These are phyloP conservation scores for Nephotettix cincticeps DNA, from an alignment of 1,140 invertebrate genomes.

Conservation along the genomic window DNA sequence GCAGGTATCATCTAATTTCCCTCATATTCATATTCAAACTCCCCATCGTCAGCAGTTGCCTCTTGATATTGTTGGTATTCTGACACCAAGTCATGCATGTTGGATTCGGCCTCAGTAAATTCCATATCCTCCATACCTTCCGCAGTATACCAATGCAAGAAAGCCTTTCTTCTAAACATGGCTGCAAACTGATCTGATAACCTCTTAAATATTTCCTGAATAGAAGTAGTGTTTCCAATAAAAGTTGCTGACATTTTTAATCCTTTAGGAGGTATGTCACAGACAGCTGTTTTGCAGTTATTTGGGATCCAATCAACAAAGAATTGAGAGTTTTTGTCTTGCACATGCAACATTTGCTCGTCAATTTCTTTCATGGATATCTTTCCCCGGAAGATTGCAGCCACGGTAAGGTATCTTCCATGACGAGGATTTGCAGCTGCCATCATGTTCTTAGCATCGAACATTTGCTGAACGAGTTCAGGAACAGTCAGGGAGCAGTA, in stretches of 20 bases:
- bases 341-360: constrained; percentile 67
- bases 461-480: constrained; percentile 68
- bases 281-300: constrained; percentile 60
- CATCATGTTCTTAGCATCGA: too few species aligned
- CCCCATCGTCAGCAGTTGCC: constrained; percentile 48
- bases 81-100: constrained; percentile 45
- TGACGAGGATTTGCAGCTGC: constrained; percentile 66
- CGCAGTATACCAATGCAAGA: too few species aligned
- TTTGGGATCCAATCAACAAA: constrained; percentile 63
- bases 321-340: constrained; percentile 65
- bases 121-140: constrained; percentile 54
- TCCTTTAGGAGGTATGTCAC: constrained; percentile 58
- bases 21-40: not conserved
- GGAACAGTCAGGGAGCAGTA: constrained; percentile 65
- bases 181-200: constrained; percentile 53
- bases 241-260: constrained; percentile 50
- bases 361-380: constrained; percentile 60
- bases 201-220: constrained; percentile 47
- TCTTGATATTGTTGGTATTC: constrained; percentile 76
- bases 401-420: constrained; percentile 70
- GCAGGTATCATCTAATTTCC: too few species aligned
- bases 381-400: constrained; percentile 68
- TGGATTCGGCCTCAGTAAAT: too few species aligned
- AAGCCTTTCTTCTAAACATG: constrained; percentile 68
- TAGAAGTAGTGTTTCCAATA: constrained; percentile 45